phyloP scores from a whole-genome alignment of 2,888 invertebrate genomes.

The Tetranychus truncatus region DNA sequence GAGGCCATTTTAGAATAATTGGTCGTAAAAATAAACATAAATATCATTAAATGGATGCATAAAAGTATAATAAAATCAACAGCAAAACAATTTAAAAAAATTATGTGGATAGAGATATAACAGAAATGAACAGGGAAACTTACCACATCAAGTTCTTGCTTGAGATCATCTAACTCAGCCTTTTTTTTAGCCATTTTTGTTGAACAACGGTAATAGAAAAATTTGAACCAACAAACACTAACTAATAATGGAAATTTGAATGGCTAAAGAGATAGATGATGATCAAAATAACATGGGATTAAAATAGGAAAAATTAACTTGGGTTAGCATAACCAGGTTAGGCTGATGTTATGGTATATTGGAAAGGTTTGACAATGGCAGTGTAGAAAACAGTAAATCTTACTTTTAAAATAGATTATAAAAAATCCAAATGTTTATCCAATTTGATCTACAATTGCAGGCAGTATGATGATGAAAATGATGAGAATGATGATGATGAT shows the following conservation, averaged over 20 bases:
- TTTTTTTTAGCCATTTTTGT: conserved; percentile 33
- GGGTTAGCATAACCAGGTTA: too few species aligned
- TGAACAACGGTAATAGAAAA: not conserved
- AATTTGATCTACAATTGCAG: too few species aligned
- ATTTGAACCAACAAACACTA: not conserved
- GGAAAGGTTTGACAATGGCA: too few species aligned
- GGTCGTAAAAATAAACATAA: not conserved
- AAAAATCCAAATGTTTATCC: too few species aligned
- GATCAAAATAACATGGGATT: too few species aligned
- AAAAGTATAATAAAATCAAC: not conserved
- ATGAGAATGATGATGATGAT: not conserved
- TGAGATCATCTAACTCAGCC: conserved; percentile 75
- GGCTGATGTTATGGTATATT: too few species aligned
- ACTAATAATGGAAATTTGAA: not conserved
- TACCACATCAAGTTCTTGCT: conserved; percentile 89
- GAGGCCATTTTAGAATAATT: not conserved
- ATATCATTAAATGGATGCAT: not conserved
- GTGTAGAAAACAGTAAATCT: too few species aligned
- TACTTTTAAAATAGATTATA: too few species aligned
- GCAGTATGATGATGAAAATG: not conserved
- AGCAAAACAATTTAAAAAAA: not conserved
- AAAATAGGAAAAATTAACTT: too few species aligned
- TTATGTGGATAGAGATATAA: not conserved
- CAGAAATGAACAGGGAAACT: conserved; percentile 15
- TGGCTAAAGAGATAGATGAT: too few species aligned